A percentile compares a stretch with the other conserved stretches of the same genome.
phyloP scores from a whole-genome alignment of 2,113 vertebrate species.

The Dasypus novemcinctus region DNA sequence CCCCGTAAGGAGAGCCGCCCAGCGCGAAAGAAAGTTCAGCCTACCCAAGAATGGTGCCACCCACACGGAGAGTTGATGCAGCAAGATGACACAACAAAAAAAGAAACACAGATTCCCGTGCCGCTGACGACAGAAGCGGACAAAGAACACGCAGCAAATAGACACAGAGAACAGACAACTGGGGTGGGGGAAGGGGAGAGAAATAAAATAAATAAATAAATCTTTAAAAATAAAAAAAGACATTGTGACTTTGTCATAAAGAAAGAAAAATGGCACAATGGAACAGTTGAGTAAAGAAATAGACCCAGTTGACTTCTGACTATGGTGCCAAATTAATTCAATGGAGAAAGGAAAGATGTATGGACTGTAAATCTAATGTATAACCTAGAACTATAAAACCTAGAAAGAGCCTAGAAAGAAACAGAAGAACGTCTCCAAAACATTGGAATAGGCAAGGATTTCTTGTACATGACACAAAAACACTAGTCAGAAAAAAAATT shows the following conservation, averaged over 20 bases:
- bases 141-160: no score
- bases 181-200: no score
- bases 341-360: background rate
- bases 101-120: no score
- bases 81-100: no score
- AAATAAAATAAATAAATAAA: no score
- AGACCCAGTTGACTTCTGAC: background rate
- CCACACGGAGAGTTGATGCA: no score
- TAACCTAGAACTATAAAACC: background rate
- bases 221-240: no score
- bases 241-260: background rate
- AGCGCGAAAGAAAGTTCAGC: no score
- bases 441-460: background rate
- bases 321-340: background rate
- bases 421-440: background rate
- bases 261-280: background rate
- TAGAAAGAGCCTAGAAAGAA: background rate
- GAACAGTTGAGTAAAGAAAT: background rate
- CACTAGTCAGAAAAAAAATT: background rate
- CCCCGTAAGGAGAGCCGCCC: no score
- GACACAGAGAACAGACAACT: no score
- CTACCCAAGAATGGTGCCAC: no score
- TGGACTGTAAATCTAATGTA: background rate
- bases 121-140: no score
- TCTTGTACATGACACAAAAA: background rate